These are phyloP conservation scores for Centropristis striata DNA, from an alignment of 2,113 vertebrate species.

Conservation along the genomic window DNA sequence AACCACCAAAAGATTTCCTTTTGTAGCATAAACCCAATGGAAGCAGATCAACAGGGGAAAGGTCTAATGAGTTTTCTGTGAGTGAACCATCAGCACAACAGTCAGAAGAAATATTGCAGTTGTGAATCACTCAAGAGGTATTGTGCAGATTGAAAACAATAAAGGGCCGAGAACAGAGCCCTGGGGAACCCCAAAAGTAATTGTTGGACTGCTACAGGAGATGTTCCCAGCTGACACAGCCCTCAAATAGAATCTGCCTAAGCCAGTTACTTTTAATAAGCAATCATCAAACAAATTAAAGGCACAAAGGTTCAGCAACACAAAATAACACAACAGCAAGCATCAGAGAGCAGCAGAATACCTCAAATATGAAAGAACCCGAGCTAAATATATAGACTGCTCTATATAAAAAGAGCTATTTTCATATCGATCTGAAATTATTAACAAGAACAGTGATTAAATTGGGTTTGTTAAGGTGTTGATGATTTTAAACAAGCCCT, in stretches of 20 bases:
- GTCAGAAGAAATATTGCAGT: slow-evolving; percentile 25
- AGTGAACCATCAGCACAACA: slow-evolving; percentile 4
- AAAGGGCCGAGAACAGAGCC: slow-evolving; percentile 31
- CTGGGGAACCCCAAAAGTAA: slow-evolving; percentile 56
- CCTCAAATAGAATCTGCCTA: slow-evolving; percentile 10
- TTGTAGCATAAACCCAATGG: neutral
- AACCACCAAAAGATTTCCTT: neutral
- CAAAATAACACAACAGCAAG: neutral
- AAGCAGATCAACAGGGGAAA: neutral
- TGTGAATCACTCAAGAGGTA: slow-evolving; percentile 22
- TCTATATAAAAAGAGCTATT: neutral
- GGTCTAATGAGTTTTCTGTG: neutral
- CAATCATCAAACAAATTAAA: slow-evolving; percentile 28
- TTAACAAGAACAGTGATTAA: neutral
- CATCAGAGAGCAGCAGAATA: neutral
- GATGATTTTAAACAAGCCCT: slow-evolving; percentile 11
- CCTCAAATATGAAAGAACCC: neutral
- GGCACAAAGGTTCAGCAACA: neutral
- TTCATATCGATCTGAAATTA: neutral
- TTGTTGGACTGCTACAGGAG: slow-evolving; percentile 3
- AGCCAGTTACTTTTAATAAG: slow-evolving; percentile 15
- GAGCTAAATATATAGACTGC: neutral
- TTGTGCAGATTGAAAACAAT: slow-evolving; percentile 38
- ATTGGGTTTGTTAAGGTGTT: neutral
- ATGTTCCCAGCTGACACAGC: neutral